Evolutionary conservation across 2,797 vertebrate genomes (phyloP).

Genomic region (Bufotes viridis): DNA sequence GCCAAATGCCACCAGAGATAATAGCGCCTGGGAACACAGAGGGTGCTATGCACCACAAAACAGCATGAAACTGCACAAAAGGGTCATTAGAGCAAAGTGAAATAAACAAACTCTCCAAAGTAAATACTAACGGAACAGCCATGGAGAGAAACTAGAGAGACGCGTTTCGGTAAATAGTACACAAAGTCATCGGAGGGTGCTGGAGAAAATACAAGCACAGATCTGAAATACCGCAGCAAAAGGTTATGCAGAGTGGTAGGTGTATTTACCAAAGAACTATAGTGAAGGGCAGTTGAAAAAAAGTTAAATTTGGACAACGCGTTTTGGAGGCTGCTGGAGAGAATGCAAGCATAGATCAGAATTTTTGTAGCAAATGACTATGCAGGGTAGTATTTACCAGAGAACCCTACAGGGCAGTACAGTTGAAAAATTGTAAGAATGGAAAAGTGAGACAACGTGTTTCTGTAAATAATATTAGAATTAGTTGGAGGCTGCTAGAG

Average conservation of each 20-base stretch:
- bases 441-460: too few relatives aligned
- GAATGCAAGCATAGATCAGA: too few relatives aligned
- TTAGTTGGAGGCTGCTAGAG: too few relatives aligned
- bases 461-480: too few relatives aligned
- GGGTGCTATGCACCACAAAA: slow-evolving; percentile 11
- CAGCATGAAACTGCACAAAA: slow-evolving; percentile 12
- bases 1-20: slow-evolving; percentile 35
- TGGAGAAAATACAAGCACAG: not conserved
- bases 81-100: slow-evolving; percentile 30
- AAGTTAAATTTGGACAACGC: too few relatives aligned
- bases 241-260: too few relatives aligned
- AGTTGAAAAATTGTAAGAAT: too few relatives aligned
- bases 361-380: too few relatives aligned
- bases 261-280: not conserved
- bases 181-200: not conserved
- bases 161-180: slow-evolving; percentile 10
- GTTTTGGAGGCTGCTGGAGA: too few relatives aligned
- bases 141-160: not conserved
- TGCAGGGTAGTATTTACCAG: too few relatives aligned
- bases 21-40: not conserved
- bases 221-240: not conserved
- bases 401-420: too few relatives aligned
- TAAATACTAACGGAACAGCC: slow-evolving; percentile 1
- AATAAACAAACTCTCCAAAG: slow-evolving; percentile 39
- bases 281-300: too few relatives aligned